These are phyloP conservation scores for Anoura caudifer DNA, from an alignment of 2,113 vertebrate species.

Conservation along the genomic window DNA sequence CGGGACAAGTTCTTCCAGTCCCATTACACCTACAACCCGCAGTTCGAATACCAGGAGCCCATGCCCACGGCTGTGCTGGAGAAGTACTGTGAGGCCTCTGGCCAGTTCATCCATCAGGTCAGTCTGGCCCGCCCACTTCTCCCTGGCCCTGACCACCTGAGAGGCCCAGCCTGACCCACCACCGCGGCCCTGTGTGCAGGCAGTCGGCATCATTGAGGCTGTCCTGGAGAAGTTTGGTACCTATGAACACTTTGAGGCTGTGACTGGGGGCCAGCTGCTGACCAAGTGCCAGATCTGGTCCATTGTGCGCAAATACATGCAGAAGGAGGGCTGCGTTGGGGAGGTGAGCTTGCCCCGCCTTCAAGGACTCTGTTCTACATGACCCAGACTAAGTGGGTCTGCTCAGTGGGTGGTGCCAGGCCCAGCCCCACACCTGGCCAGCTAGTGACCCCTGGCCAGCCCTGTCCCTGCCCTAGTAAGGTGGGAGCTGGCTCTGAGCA, in stretches of 20 bases:
- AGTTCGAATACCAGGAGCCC: constrained; percentile 91
- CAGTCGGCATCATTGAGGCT: constrained; percentile 91
- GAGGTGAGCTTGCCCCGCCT: constrained; percentile 85
- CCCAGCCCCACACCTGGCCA: neutral
- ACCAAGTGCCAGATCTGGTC: constrained; percentile 97
- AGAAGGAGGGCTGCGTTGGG: constrained; percentile 95
- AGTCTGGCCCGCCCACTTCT: constrained; percentile 18
- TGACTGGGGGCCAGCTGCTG: constrained; percentile 90
- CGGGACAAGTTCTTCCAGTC: constrained; percentile 90
- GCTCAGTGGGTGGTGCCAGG: neutral
- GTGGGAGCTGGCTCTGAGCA: constrained; percentile 10
- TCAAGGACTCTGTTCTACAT: neutral
- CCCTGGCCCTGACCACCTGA: neutral
- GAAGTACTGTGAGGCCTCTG: constrained; percentile 91
- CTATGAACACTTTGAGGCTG: constrained; percentile 94
- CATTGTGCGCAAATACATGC: constrained; percentile 92
- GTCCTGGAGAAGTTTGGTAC: constrained; percentile 92
- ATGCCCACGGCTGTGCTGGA: constrained; percentile 88
- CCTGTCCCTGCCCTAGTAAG: neutral
- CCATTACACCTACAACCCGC: constrained; percentile 91
- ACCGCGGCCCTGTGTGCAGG: constrained; percentile 78
- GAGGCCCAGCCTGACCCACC: constrained; percentile 26
- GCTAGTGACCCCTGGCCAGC: neutral
- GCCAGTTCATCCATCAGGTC: constrained; percentile 94
- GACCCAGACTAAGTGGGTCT: neutral